Base-by-base conservation (phyloP, 2,888 invertebrate genomes). In the Thalpophila matura region DNA sequence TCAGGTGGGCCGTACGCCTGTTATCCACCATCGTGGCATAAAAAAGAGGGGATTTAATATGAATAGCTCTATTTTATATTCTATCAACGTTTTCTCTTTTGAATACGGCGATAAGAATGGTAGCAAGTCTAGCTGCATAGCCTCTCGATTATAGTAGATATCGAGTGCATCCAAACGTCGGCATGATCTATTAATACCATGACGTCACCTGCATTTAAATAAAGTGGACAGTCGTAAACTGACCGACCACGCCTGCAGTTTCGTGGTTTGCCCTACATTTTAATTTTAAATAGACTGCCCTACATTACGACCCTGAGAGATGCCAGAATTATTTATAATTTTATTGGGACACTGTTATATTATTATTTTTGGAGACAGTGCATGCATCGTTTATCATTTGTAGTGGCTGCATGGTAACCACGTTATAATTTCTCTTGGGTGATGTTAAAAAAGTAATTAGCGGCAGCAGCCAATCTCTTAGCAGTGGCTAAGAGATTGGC, bases 271-370 rank as follows among this genome's bases (percentile, higher is more conserved):
- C 22, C 64, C 75, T 73, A 79, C 35, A 76, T 79, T 79, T 77
- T 66, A 77, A 75, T 73, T 84, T 80, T 66, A 84, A 81, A 82
- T 82, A 81, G 77, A 74, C 68, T 50, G 84, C 60, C 76, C 84
- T 80, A 82, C 51, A 78, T 83, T 63, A 64, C 33, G 55, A 63
- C 79, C 81, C 73, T 75, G 81, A 70, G 51, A 42, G 59, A 58
- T 57, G 78, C 74, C 74, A 80, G 58, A 56, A 43, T 65, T 77
- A 67, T 72, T 67, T 61, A 67, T 80, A 80, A 51, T 61, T 45
- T 62, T 46, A 70, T 73, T 67, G 55, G 42, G 49, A 57, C 64
- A 51, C 27, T 31, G 35, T 57, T 42, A 55, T 61, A 51, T 50
- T 50, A 45, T 60, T 62, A 58, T 61, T 67, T n/a, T 50, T 46